Evolutionary conservation across 2,888 invertebrate genomes (phyloP).

Genomic region (Siphonodentalium dalli): DNA sequence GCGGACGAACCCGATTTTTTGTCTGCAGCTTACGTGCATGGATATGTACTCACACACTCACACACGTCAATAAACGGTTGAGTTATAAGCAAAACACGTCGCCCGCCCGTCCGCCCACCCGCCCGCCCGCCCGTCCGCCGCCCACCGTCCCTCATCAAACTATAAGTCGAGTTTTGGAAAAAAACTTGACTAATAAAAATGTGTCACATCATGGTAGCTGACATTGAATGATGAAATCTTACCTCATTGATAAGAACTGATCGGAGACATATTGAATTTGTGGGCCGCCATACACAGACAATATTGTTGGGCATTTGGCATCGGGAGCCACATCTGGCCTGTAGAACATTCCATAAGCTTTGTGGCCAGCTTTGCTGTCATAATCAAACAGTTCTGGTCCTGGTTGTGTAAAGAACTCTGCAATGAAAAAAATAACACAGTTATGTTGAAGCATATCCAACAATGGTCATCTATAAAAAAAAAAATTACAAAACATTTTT

Average conservation of each 20-base stretch:
- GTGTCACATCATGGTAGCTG: too few species aligned
- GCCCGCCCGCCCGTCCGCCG: too few species aligned
- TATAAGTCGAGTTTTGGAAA: too few species aligned
- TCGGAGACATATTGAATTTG: slow-evolving; percentile 98
- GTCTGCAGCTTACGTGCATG: too few species aligned
- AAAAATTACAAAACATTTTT: not conserved
- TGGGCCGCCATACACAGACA: slow-evolving; percentile 98
- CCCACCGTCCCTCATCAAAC: too few species aligned
- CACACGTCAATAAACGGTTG: too few species aligned
- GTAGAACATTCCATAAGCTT: slow-evolving; percentile 87
- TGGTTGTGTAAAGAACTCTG: slow-evolving; percentile 66
- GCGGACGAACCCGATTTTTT: too few species aligned
- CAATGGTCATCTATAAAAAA: not conserved
- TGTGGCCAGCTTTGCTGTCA: slow-evolving; percentile 71
- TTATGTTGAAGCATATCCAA: not conserved
- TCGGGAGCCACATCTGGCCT: slow-evolving; percentile 72
- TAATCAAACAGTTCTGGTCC: slow-evolving; percentile 79
- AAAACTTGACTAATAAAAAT: too few species aligned
- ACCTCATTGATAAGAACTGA: slow-evolving; percentile 70
- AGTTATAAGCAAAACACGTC: too few species aligned
- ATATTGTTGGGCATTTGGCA: slow-evolving; percentile 85
- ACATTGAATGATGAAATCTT: too few species aligned
- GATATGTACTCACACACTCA: too few species aligned
- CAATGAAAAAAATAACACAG: slow-evolving; percentile 4
- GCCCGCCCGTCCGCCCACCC: too few species aligned